These are phyloP conservation scores for Euphonia xanthogaster DNA, from an alignment of 2,797 vertebrate genomes.

Conservation along the genomic window DNA sequence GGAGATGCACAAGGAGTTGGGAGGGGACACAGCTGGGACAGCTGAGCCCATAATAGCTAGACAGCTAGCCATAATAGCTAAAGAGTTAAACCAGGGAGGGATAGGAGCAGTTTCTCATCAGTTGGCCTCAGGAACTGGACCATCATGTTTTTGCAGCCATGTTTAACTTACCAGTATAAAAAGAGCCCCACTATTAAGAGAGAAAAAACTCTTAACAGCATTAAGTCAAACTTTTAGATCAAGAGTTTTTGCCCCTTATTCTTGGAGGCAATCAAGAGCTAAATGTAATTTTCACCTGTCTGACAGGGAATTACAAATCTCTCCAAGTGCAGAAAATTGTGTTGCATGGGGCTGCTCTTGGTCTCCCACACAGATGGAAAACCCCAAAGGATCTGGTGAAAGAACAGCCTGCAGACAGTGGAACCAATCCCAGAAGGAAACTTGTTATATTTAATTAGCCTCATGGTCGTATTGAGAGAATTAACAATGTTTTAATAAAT, in stretches of 20 bases:
- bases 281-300: constrained; percentile 41
- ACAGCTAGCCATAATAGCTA: too few relatives aligned
- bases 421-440: constrained; percentile 36
- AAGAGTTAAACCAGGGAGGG: background rate
- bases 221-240: background rate
- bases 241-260: background rate
- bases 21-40: background rate
- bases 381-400: background rate
- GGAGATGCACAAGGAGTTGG: background rate
- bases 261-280: constrained; percentile 17
- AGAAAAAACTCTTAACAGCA: background rate
- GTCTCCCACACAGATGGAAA: constrained; percentile 46
- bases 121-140: background rate
- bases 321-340: background rate
- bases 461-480: background rate
- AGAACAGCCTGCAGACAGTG: constrained; percentile 16
- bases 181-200: background rate
- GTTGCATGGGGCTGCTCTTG: background rate
- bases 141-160: background rate
- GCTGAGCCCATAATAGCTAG: background rate
- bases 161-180: background rate
- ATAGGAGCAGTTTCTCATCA: background rate
- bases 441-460: constrained; percentile 61
- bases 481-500: constrained; percentile 57
- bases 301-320: constrained; percentile 18